A percentile compares a stretch with the other conserved stretches of the same genome.
These are phyloP conservation scores for Mythimna ferrago DNA, from an alignment of 2,888 invertebrate species.

Conservation along the genomic window DNA sequence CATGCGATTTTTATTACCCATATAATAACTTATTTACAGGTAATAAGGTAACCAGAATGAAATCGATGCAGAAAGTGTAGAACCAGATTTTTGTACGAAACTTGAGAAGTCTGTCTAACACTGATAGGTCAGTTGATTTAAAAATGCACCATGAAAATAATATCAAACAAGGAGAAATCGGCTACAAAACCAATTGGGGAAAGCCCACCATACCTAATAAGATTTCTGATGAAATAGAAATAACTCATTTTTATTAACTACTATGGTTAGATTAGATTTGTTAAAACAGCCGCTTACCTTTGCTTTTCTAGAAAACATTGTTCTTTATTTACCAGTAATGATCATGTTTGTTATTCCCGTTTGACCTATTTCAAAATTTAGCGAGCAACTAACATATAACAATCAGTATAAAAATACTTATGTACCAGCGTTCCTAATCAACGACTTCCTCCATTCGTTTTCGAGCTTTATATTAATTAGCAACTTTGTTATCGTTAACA, in stretches of 20 bases:
- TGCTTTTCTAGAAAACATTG: conserved; percentile 7
- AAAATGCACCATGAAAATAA: neutral
- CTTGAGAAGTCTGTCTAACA: neutral
- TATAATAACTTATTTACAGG: too few species aligned
- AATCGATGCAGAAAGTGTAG: neutral
- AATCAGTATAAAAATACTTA: conserved; percentile 59
- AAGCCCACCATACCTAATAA: neutral
- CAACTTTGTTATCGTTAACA: conserved; percentile 81
- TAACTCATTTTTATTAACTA: neutral
- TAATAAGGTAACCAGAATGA: neutral
- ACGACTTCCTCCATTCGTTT: conserved; percentile 68
- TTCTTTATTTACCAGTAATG: neutral
- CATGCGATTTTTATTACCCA: neutral
- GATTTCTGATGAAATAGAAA: neutral
- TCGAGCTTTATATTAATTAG: conserved; percentile 77
- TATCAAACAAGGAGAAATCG: neutral
- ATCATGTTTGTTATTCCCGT: conserved; percentile 7
- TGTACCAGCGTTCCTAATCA: conserved; percentile 66
- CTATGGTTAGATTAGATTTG: neutral
- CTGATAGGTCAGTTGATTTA: neutral
- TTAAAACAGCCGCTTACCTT: neutral
- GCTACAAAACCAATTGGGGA: neutral
- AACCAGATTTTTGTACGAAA: neutral
- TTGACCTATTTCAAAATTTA: conserved; percentile 31
- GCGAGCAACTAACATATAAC: conserved; percentile 32